Percentiles rank a stretch among this genome's conserved stretches.
phyloP scores from a whole-genome alignment of 2,113 vertebrate species.

The Gymnogyps californianus region DNA sequence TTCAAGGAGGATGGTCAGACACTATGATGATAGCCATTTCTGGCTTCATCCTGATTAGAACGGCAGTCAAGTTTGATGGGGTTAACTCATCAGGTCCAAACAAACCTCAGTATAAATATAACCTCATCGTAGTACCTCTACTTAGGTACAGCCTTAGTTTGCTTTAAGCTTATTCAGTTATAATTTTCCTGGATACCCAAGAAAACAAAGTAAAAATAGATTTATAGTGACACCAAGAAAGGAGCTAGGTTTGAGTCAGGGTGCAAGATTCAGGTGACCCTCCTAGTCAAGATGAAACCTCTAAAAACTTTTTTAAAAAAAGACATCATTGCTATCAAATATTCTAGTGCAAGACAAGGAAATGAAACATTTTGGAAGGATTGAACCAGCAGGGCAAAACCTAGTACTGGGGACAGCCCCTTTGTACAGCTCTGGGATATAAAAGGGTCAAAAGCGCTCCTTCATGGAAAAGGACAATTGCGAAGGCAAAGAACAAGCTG shows the following conservation, averaged over 20 bases:
- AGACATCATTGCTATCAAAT: neutral
- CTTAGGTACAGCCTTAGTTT: neutral
- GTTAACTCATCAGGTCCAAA: neutral
- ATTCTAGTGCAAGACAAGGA: neutral
- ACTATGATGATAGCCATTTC: neutral
- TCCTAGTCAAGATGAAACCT: neutral
- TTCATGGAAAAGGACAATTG: neutral
- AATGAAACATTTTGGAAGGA: neutral
- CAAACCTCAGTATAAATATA: neutral
- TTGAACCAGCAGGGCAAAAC: neutral
- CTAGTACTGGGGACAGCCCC: neutral
- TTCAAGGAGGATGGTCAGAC: constrained; percentile 3
- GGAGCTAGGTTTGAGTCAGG: neutral
- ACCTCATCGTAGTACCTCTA: neutral
- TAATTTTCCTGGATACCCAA: neutral
- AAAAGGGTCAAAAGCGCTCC: neutral
- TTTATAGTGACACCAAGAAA: neutral
- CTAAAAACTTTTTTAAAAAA: neutral
- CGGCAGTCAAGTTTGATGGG: neutral
- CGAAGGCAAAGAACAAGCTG: neutral
- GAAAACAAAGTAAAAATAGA: neutral
- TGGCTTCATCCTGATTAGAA: neutral
- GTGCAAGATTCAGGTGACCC: neutral
- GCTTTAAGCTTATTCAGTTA: neutral
- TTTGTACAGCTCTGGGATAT: neutral